Percentiles rank a stretch among this genome's conserved stretches.
Evolutionary conservation across 2,797 vertebrate species (phyloP).

Genomic region (Passerculus sandwichensis): DNA sequence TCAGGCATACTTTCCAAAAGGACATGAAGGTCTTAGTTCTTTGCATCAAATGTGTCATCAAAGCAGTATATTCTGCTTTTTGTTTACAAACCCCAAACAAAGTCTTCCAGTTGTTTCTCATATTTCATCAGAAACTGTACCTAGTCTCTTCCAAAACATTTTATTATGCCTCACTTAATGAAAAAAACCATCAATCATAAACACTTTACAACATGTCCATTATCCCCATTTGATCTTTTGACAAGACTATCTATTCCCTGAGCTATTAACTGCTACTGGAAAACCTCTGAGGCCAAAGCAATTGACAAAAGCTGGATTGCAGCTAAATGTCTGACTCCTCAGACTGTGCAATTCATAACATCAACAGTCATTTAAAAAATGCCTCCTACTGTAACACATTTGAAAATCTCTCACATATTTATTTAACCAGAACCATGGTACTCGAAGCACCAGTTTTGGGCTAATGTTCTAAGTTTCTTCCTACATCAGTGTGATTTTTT

Average conservation of each 20-base stretch:
- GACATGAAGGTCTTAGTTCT: not conserved
- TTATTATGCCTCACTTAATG: not conserved
- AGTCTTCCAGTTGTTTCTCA: not conserved
- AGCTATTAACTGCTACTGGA: not conserved
- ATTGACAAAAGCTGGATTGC: not conserved
- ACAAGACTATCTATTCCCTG: not conserved
- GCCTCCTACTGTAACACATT: not conserved
- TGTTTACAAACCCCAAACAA: not conserved
- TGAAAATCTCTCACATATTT: not conserved
- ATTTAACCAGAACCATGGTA: not conserved
- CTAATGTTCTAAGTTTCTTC: not conserved
- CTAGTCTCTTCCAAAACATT: not conserved
- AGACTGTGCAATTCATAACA: not conserved
- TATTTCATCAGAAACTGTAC: not conserved
- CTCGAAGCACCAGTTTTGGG: not conserved
- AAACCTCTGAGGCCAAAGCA: not conserved
- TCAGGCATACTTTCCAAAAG: not conserved
- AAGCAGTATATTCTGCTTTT: not conserved
- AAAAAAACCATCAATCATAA: fast-evolving
- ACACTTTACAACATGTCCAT: not conserved
- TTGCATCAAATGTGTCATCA: not conserved
- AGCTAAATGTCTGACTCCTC: not conserved
- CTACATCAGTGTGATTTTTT: not conserved
- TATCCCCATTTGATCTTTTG: not conserved
- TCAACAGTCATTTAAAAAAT: not conserved